Conservation (phyloP, 2,888 invertebrate species). For the Phyto melanocephala region DNA sequence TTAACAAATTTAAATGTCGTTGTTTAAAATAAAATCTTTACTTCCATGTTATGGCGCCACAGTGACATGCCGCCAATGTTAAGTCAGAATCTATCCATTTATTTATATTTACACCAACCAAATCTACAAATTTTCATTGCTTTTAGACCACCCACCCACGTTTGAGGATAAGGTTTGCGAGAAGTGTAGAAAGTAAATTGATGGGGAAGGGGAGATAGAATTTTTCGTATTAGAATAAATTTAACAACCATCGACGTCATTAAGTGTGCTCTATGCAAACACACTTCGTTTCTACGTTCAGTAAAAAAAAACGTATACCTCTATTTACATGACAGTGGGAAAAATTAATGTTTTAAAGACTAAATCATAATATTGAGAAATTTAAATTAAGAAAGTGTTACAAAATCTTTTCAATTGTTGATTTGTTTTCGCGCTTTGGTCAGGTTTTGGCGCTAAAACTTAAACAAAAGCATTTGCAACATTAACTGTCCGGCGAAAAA, state of each 20-base stretch:
- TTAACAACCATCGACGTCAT: conserved; percentile 41
- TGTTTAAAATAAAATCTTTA: conserved; percentile 6
- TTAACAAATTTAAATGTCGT: conserved; percentile 9
- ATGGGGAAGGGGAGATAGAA: background rate
- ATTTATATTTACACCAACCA: conserved; percentile 72
- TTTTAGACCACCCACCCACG: conserved; percentile 20
- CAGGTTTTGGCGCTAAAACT: too few relatives aligned
- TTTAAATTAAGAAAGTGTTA: too few relatives aligned
- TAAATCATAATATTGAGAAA: too few relatives aligned
- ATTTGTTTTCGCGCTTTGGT: too few relatives aligned
- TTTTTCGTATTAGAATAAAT: conserved; percentile 9
- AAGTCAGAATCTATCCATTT: conserved; percentile 77
- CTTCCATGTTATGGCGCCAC: conserved; percentile 68
- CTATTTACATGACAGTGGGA: background rate
- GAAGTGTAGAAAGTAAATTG: background rate
- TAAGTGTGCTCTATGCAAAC: conserved; percentile 35
- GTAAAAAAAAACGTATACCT: background rate
- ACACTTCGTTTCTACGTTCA: conserved; percentile 18
- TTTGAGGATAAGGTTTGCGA: background rate
- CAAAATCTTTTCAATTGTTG: too few relatives aligned
- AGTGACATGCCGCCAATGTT: conserved; percentile 70
- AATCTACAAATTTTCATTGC: conserved; percentile 73
- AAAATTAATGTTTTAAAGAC: background rate
- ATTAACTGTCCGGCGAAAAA: too few relatives aligned
- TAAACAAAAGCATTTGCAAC: too few relatives aligned